phyloP scores from a whole-genome alignment of 2,113 vertebrate species.

The Procavia capensis region DNA sequence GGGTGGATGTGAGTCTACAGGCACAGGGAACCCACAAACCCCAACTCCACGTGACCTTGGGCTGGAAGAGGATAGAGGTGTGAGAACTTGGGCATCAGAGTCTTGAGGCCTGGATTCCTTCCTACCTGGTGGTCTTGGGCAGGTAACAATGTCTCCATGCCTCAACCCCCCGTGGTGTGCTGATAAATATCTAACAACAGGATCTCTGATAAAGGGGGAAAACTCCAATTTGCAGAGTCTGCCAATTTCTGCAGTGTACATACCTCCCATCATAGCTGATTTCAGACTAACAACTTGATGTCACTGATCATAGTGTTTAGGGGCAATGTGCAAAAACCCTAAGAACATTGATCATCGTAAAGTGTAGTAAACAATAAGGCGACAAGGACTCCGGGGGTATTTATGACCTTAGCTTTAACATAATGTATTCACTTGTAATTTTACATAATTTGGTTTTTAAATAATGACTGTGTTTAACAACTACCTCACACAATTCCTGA shows the following conservation, averaged over 20 bases:
- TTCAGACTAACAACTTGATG: neutral
- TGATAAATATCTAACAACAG: neutral
- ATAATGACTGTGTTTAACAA: constrained; percentile 13
- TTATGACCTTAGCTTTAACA: neutral
- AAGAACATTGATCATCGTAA: neutral
- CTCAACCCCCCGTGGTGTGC: neutral
- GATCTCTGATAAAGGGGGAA: neutral
- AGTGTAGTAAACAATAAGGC: neutral
- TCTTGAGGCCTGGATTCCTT: neutral
- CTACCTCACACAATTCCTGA: constrained; percentile 65
- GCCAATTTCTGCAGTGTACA: neutral
- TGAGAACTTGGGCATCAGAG: neutral
- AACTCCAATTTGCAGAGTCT: neutral
- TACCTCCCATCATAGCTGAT: neutral
- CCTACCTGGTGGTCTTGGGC: neutral
- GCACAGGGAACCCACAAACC: neutral
- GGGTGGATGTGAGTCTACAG: fast-evolving
- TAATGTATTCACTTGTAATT: neutral
- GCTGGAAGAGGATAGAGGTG: neutral
- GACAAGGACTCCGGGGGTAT: neutral
- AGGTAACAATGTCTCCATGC: neutral
- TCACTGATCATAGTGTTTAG: neutral
- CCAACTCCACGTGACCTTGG: neutral
- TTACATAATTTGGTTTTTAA: neutral
- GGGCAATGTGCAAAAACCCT: neutral